Evolutionary conservation across 2,797 vertebrate genomes (phyloP), one percentile per base, ranked within the genome.

Genomic region (Xiphorhynchus erythropygius): DNA sequence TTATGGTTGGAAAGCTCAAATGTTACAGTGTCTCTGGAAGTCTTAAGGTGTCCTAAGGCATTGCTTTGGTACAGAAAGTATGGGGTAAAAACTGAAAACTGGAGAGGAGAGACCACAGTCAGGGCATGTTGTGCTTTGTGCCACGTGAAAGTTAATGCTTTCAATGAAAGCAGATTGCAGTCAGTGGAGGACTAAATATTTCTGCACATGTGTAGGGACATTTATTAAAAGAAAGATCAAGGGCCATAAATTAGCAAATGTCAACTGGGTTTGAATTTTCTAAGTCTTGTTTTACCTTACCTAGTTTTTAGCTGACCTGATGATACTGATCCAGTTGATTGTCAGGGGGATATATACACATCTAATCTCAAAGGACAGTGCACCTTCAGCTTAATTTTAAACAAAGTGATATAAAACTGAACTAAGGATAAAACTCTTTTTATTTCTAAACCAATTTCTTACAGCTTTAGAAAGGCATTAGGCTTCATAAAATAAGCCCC

Each of bases 111-210:
- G 21, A 76, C 21, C 9, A 8, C 19, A 30, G 37, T 17, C 14
- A 28, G 37, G 16, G 6, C 3, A 17, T 1, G 0, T 22, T 25
- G 35, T 59, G 23, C 28, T 33, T 7, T 2, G 11, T 63, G n/a
- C 25, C 80, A n/a, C 14, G 12, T 57, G 32, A 35, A 65, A 57
- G 33, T 35, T 23, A 37, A 28, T 64, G 24, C 18, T 41, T 35
- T 39, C 27, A 33, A 15, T 32, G 33, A 73, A 75, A 60, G 37
- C 18, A 76, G 37, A 16, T 19, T 55, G 8, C 71, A 14, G 12
- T 65, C 0, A 1, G 5, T 19, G 19, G 8, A 23, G 6, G 12
- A 47, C 59, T 50, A 76, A 84, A 25, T 35, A 28, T 2, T 16
- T 28, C 27, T 46, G 33, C 24, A 28, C 6, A 15, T 4, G 2